phyloP scores from a whole-genome alignment of 2,113 vertebrate species.

The Orientallactaga bullata region DNA sequence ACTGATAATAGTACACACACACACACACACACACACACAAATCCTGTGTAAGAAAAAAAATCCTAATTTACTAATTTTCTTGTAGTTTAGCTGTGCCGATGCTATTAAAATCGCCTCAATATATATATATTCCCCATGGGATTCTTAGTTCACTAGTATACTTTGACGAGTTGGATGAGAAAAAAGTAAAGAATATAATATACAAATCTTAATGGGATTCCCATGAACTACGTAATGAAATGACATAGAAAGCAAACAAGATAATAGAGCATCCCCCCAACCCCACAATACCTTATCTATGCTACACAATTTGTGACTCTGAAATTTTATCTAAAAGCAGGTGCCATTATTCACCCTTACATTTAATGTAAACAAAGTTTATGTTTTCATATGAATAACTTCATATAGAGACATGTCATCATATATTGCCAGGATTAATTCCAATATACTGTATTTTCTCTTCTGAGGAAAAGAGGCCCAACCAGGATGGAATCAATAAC shows the following conservation, averaged over 20 bases:
- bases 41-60: not conserved
- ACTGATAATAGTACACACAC: not conserved
- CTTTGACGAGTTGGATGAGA: not conserved
- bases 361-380: conserved; percentile 14
- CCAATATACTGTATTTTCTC: not conserved
- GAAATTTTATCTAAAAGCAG: not conserved
- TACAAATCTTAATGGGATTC: not conserved
- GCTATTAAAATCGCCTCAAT: not conserved
- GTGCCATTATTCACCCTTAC: not conserved
- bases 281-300: not conserved
- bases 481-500: not conserved
- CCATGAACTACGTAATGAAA: not conserved
- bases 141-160: not conserved
- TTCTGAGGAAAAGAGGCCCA: not conserved
- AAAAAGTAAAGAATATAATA: conserved; percentile 22
- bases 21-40: not conserved
- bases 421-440: not conserved
- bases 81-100: not conserved
- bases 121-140: not conserved
- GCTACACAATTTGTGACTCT: not conserved
- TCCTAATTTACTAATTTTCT: not conserved
- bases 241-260: not conserved
- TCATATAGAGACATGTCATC: not conserved
- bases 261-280: not conserved
- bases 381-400: not conserved